Evolutionary conservation across 2,797 vertebrate genomes (phyloP).

Genomic region (Brachyalestes nurse): DNA sequence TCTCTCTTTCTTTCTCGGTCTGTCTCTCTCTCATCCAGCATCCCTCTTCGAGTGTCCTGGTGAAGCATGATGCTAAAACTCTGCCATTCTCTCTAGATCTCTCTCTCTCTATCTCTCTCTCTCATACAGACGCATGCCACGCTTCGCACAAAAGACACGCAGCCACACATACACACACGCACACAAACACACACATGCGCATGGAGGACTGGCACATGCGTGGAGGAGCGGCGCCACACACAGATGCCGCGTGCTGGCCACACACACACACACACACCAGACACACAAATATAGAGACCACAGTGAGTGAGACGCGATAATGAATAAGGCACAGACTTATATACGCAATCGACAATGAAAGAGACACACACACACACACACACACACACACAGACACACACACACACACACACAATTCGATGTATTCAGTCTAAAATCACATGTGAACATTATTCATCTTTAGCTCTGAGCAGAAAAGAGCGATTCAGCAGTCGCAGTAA

Average conservation of each 20-base stretch:
- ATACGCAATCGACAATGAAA: slow-evolving; percentile 14
- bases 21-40: slow-evolving; percentile 11
- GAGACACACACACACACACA: slow-evolving; percentile 59
- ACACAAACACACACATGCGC: slow-evolving; percentile 53
- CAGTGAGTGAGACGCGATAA: background rate
- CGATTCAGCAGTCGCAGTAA: slow-evolving; percentile 1
- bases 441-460: background rate
- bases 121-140: background rate
- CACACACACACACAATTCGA: slow-evolving; percentile 4
- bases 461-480: background rate
- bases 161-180: slow-evolving; percentile 53
- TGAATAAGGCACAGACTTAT: background rate
- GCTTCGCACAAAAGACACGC: slow-evolving; percentile 51
- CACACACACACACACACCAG: slow-evolving; percentile 54
- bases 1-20: slow-evolving; percentile 1
- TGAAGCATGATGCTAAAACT: slow-evolving; percentile 13
- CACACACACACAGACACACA: slow-evolving; percentile 52
- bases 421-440: background rate
- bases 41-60: slow-evolving; percentile 9
- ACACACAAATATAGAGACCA: slow-evolving; percentile 54
- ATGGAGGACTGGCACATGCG: slow-evolving; percentile 39
- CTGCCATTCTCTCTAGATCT: background rate
- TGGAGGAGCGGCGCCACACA: slow-evolving; percentile 52
- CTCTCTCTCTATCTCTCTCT: slow-evolving; percentile 1
- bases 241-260: slow-evolving; percentile 62